Evolutionary conservation across 2,113 vertebrate species (phyloP), one percentile per base, ranked within the genome.

Genomic region (Rhynchomys soricoides): DNA sequence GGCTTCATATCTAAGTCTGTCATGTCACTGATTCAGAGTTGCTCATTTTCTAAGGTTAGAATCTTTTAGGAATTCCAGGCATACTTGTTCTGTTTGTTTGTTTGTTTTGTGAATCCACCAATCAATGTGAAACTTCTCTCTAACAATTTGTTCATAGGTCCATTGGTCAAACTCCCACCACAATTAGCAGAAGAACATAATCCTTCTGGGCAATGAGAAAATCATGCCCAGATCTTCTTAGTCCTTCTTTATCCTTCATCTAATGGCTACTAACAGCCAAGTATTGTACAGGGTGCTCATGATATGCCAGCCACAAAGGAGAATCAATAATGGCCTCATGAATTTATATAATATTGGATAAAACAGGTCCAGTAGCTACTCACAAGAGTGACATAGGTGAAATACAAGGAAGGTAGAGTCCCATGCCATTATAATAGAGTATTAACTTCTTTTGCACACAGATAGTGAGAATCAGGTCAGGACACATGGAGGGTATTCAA

Each of bases 31-130:
- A 75, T 85, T 89, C 71, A 96, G 24, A 92, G 40, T 0, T 21
- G 82, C 64, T 95, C 10, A n/a, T n/a, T 95, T 96, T 89, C 81
- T 79, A 68, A 81, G 45, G 19, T 5, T 5, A 45, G 83, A 48
- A 73, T 78, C 26, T 83, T 77, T 66, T 73, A 79, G 31, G 81
- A 93, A 71, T 3, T 34, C 57, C 8, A 81, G 2, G 70, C 24
- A 10, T 43, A 26, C 62, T 93, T 66, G 5, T 64, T 64, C 26
- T 26, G 17, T 66, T 85, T 86, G 52, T 55, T 21, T 57, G 17
- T 57, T 21, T 57, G 15, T 57, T 0, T 57, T 19, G 34, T 77
- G 40, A 94, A 88, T 77, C 62, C 40, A n/a, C 43, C 15, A 73
- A 62, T 90, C 50, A 64, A 92, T 85, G 55, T 31, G 17, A 45